Evolutionary conservation across 2,797 vertebrate genomes (phyloP), one percentile per base, ranked within the genome.

Genomic region (Cuniculus paca): DNA sequence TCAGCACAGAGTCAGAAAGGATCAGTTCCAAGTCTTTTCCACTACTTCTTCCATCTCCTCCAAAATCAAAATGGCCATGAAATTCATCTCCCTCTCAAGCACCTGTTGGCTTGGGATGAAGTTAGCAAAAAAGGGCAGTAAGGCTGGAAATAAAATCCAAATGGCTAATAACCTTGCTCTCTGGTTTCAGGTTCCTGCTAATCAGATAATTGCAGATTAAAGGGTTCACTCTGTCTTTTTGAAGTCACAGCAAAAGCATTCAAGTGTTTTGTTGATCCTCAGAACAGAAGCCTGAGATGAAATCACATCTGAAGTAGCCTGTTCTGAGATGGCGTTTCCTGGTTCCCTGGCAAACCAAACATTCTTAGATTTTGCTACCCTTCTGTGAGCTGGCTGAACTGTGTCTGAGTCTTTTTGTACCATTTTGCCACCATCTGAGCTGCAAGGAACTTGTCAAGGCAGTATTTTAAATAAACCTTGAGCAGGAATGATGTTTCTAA

Each of bases 121-220:
- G 56, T 1, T 58, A 98, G 96, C 9, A 81, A 58, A 34, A n/a
- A 70, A 78, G 70, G 26, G 36, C 80, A 79, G 1, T 68, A 58
- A 96, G 54, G 14, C 58, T 96, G 91, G 95, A 97, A 98, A n/a
- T 78, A 95, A 97, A 98, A 97, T 63, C 61, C 1, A 78, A 88
- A 79, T 77, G 79, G 75, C 65, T 96, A 90, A 95, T 93, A 72
- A 82, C 26, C 87, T 54, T 80, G 58, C 39, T 63, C 48, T 56
- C 96, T 97, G 95, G 19, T 90, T 98, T 97, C 82, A 96, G 95
- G 95, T 98, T 96, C 90, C 60, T 93, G 72, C 54, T 95, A 97
- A 96, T 83, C 75, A 97, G 80, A 96, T 58, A 97, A 95, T 0
- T 95, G 75, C 28, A 63, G 91, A 88, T 97, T 96, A 84, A 95